A percentile compares a stretch with the other conserved stretches of the same genome.
Conservation (phyloP, 2,797 vertebrate species). For the Macroramphosus scolopax region DNA sequence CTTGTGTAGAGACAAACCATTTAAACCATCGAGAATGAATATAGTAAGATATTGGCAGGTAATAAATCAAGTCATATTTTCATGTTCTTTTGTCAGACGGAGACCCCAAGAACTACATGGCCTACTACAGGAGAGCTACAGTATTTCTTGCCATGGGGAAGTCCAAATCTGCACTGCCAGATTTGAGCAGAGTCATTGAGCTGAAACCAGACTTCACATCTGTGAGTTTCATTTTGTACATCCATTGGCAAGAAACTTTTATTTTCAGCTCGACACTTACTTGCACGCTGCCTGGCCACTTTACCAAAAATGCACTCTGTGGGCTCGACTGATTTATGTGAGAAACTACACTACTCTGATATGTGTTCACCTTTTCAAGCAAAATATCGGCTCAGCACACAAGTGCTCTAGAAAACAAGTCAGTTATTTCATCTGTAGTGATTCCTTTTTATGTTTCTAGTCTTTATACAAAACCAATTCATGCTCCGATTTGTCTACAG, state of each 20-base stretch:
- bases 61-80: not conserved
- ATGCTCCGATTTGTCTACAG: constrained; percentile 62
- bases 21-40: no score
- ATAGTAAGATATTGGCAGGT: no score
- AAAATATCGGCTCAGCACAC: not conserved
- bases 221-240: constrained; percentile 76
- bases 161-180: constrained; percentile 95
- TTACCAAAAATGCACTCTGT: not conserved
- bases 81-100: constrained; percentile 78
- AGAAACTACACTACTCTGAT: not conserved
- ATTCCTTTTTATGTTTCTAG: no score
- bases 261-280: not conserved
- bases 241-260: not conserved
- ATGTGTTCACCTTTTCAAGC: not conserved
- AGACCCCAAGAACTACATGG: constrained; percentile 93
- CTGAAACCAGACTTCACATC: constrained; percentile 98
- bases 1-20: no score
- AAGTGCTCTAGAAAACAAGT: constrained; percentile 15
- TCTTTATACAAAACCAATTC: no score
- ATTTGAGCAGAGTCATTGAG: constrained; percentile 94
- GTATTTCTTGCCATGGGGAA: constrained; percentile 97
- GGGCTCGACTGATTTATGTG: not conserved
- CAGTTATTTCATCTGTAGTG: constrained; percentile 21
- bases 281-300: not conserved
- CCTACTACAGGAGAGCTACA: constrained; percentile 95